Evolutionary conservation across 2,888 invertebrate genomes (phyloP).

Genomic region (Ichneumoninae sp.): DNA sequence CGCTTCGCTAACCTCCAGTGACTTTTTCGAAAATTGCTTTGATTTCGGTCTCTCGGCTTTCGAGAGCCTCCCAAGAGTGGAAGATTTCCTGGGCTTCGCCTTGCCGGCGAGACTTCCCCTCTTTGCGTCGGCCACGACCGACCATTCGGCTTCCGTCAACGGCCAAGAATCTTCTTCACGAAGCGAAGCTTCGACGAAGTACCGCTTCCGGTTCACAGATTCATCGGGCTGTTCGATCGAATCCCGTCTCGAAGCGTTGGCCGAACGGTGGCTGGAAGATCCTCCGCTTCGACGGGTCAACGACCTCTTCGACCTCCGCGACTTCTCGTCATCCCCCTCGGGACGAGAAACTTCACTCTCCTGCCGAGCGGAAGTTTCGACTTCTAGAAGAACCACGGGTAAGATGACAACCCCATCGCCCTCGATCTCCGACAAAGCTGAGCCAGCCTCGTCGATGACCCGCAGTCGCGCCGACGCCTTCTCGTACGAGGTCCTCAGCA

Average conservation of each 20-base stretch:
- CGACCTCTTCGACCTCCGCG: slow-evolving; percentile 30
- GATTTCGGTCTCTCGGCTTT: slow-evolving; percentile 34
- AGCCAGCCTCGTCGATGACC: slow-evolving; percentile 51
- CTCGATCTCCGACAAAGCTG: slow-evolving; percentile 55
- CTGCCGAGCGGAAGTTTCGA: not conserved
- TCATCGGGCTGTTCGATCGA: not conserved
- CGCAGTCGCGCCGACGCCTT: slow-evolving; percentile 63
- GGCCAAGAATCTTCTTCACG: slow-evolving; percentile 83
- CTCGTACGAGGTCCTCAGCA: slow-evolving; percentile 69
- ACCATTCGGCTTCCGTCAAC: slow-evolving; percentile 82
- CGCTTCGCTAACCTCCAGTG: not conserved
- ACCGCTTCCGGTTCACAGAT: slow-evolving; percentile 40
- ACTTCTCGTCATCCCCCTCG: not conserved
- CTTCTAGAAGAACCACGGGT: slow-evolving; percentile 63
- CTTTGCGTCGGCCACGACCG: slow-evolving; percentile 73
- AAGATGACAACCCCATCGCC: slow-evolving; percentile 69
- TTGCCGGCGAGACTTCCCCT: slow-evolving; percentile 6
- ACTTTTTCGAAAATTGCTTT: slow-evolving; percentile 30
- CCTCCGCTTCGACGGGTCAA: slow-evolving; percentile 14
- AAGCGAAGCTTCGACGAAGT: slow-evolving; percentile 78
- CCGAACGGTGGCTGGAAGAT: slow-evolving; percentile 38
- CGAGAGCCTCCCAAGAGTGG: slow-evolving; percentile 43
- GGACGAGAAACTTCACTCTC: not conserved
- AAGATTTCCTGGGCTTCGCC: slow-evolving; percentile 4
- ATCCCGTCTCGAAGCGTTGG: slow-evolving; percentile 3